Base-by-base conservation (phyloP, 2,888 invertebrate genomes). In the Drosophila anceps region DNA sequence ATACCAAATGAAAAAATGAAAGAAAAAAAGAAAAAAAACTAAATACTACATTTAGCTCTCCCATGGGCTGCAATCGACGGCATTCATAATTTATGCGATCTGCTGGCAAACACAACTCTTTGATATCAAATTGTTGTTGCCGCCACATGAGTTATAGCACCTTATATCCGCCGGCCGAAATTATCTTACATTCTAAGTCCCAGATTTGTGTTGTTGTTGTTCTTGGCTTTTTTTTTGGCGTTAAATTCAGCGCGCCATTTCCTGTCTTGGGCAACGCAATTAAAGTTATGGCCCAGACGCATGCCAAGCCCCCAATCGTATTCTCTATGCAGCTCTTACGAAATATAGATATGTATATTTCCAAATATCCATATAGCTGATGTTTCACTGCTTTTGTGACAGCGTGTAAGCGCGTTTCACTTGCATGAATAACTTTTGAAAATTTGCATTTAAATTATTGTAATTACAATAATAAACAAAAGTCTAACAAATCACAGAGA, bases 51-150 rank as follows among this genome's bases (percentile, higher is more conserved):
- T 33, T 33, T 33, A 55, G 44, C 69, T 69, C 41, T 59, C 29
- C 37, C 43, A 46, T 50, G 48, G 58, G 46, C 84, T 78, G 74
- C 81, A 82, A 63, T 82, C 51, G 35, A 37, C 59, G 72, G 44
- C 43, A 10, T 64, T 67, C 55, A 76, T 87, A 85, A 85, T 89
- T 85, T 84, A 82, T 87, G 80, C 90, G 77, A 89, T 87, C 76
- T 71, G 57, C 69, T 46, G 80, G 69, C 76, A 70, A 68, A 65
- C 58, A 63, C 53, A 63, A 44, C 64, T 69, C 74, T 87, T 87
- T 87, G 84, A 84, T 84, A 89, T 84, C 73, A 87, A 89, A 89
- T 87, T 86, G 84, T 78, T 77, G 78, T 72, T 43, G 74, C 86
- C 74, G 80, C 70, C 68, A 64, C 64, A 85, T 90, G 90, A 90